These are phyloP conservation scores for Mesoclemmys tuberculata DNA, from an alignment of 2,113 vertebrate genomes.

Conservation along the genomic window DNA sequence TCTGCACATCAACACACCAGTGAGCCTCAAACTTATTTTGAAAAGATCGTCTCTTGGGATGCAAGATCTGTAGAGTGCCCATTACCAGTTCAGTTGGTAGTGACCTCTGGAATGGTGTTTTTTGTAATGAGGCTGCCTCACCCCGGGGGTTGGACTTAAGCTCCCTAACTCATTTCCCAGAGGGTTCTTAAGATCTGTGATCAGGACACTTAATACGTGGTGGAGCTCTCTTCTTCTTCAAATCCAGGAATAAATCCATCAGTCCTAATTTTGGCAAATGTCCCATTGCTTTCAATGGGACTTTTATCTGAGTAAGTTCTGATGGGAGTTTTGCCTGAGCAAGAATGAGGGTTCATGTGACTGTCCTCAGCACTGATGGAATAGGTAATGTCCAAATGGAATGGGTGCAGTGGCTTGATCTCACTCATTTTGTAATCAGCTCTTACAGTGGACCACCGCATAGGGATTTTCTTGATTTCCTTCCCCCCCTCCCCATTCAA, in stretches of 20 bases:
- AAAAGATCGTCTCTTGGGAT: neutral
- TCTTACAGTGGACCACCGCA: neutral
- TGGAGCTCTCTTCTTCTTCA: neutral
- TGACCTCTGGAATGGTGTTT: rapidly evolving
- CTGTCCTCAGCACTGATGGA: neutral
- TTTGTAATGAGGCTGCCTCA: rapidly evolving
- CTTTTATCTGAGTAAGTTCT: neutral
- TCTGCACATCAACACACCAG: conserved; percentile 31
- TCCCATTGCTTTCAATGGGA: neutral
- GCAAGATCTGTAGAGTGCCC: rapidly evolving
- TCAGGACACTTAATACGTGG: neutral
- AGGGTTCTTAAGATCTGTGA: neutral
- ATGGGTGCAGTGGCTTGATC: rapidly evolving
- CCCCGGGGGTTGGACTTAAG: rapidly evolving
- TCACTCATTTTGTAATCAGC: neutral
- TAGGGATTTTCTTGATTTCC: neutral
- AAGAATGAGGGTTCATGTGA: neutral
- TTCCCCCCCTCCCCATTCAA: rapidly evolving
- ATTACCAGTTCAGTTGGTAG: neutral
- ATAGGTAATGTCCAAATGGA: conserved; percentile 10
- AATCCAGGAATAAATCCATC: neutral
- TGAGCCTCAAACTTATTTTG: neutral
- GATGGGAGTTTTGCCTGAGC: conserved; percentile 19
- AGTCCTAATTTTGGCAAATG: neutral
- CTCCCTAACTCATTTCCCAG: neutral